Percentiles rank a stretch among this genome's conserved stretches.
phyloP scores from a whole-genome alignment of 1,140 invertebrate species.

The Tetragnatha versicolor region DNA sequence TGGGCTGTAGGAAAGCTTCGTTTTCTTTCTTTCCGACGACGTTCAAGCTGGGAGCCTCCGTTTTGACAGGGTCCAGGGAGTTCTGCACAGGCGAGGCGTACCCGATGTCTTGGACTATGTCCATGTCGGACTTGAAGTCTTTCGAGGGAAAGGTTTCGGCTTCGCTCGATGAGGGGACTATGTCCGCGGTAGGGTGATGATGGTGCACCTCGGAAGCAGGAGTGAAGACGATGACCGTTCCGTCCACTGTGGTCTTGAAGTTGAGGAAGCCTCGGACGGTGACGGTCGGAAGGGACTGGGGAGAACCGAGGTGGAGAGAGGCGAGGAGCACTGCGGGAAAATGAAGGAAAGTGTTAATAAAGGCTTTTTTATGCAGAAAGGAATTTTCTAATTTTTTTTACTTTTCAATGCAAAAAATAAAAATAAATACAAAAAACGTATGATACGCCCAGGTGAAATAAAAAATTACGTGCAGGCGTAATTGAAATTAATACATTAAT shows the following conservation, averaged over 20 bases:
- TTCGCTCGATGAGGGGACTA: not conserved
- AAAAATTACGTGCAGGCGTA: too few relatives aligned
- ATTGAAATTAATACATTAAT: too few relatives aligned
- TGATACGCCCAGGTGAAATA: too few relatives aligned
- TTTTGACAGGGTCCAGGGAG: slow-evolving; percentile 29
- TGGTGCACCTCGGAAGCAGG: slow-evolving; percentile 70
- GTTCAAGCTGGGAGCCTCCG: slow-evolving; percentile 3
- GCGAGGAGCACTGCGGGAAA: slow-evolving; percentile 6
- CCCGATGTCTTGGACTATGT: slow-evolving; percentile 33
- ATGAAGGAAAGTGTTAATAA: slow-evolving; percentile 5
- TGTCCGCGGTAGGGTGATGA: not conserved
- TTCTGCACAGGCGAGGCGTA: slow-evolving; percentile 36
- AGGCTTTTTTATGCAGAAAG: too few relatives aligned
- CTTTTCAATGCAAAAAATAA: too few relatives aligned
- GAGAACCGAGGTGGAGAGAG: not conserved
- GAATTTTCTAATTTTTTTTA: too few relatives aligned
- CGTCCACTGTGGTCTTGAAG: slow-evolving; percentile 87
- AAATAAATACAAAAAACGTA: too few relatives aligned
- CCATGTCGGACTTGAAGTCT: not conserved
- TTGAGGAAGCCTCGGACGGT: slow-evolving; percentile 88
- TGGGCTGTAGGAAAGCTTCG: slow-evolving; percentile 44
- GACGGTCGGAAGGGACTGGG: slow-evolving; percentile 69
- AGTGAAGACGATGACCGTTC: slow-evolving; percentile 89
- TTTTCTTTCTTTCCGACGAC: slow-evolving; percentile 33
- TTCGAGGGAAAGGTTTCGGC: not conserved